These are phyloP conservation scores for Gobionotothen gibberifrons DNA, from an alignment of 2,797 vertebrate species.

Conservation along the genomic window DNA sequence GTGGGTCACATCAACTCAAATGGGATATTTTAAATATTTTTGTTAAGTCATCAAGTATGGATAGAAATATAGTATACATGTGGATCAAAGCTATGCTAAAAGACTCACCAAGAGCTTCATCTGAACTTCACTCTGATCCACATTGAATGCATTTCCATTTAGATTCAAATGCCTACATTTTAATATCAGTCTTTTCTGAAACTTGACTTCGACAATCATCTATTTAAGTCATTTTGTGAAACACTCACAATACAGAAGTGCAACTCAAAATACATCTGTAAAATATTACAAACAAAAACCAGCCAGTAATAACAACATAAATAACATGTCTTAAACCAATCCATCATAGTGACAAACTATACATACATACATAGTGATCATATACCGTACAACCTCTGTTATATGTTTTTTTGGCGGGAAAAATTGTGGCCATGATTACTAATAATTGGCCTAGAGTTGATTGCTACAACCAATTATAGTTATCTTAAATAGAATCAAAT, in stretches of 20 bases:
- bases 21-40: neutral
- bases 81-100: constrained; percentile 9
- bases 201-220: neutral
- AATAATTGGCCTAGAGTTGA: neutral
- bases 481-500: constrained; percentile 34
- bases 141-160: neutral
- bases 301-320: too few species aligned
- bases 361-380: neutral
- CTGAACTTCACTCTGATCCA: neutral
- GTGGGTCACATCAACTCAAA: constrained; percentile 71
- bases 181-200: neutral
- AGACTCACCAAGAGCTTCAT: constrained; percentile 10
- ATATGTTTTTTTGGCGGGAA: neutral
- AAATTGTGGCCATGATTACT: neutral
- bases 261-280: neutral
- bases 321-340: neutral
- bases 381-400: neutral
- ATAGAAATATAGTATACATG: neutral
- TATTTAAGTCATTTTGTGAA: neutral
- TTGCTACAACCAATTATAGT: neutral
- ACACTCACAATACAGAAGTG: neutral
- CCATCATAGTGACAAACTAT: neutral
- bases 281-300: neutral
- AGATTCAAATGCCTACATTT: neutral
- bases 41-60: constrained; percentile 5